Conservation (phyloP, 2,888 invertebrate genomes). For the Callinectes sapidus region DNA sequence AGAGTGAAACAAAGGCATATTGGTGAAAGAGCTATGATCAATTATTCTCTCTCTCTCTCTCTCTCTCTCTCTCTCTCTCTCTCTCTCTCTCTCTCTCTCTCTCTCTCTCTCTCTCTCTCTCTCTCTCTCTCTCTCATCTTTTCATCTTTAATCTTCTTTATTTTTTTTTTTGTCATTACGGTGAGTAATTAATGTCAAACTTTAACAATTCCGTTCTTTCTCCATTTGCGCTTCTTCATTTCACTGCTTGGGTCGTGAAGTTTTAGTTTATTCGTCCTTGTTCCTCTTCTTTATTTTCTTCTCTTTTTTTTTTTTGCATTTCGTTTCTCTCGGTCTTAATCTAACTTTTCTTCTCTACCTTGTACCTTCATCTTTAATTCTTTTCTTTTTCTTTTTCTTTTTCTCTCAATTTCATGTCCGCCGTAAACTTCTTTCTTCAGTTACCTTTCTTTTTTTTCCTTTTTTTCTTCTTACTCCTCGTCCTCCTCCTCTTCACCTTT, state of each 20-base stretch:
- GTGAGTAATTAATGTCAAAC: no score
- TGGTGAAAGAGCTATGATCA: no score
- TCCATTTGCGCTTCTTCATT: not conserved
- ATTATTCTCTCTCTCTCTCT: not conserved
- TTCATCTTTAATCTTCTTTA: no score
- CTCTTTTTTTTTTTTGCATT: not conserved
- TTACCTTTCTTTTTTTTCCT: not conserved
- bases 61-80: not conserved
- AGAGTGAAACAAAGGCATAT: no score
- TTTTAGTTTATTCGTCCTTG: not conserved
- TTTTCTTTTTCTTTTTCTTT: not conserved
- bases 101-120: not conserved
- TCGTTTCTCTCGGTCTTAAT: not conserved
- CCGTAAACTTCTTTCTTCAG: no score
- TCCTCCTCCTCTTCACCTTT: not conserved
- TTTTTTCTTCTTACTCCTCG: no score
- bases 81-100: constrained; percentile 1
- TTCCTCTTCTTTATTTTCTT: not conserved
- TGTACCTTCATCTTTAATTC: not conserved
- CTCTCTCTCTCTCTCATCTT: not conserved
- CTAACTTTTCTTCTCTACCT: not conserved
- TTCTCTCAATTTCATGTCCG: not conserved
- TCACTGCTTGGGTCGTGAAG: not conserved
- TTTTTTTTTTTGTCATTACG: not conserved
- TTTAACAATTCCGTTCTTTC: no score